These are phyloP conservation scores for Drosophila nannoptera DNA, from an alignment of 1,140 invertebrate genomes.

Conservation along the genomic window DNA sequence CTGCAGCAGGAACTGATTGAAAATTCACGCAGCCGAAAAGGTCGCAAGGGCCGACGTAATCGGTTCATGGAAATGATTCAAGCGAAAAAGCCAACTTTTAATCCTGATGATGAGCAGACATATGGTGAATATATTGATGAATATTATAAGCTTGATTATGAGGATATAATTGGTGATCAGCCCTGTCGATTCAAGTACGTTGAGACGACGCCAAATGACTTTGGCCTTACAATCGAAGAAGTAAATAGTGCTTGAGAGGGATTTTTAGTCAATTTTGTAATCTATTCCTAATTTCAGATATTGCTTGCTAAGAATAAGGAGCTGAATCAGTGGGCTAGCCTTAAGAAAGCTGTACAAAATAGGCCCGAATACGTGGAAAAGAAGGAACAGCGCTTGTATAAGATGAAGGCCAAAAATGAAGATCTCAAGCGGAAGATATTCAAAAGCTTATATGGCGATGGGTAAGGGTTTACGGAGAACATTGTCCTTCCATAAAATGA, in stretches of 20 bases:
- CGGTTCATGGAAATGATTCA: slow-evolving; percentile 86
- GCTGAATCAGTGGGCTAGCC: slow-evolving; percentile 95
- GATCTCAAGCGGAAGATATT: slow-evolving; percentile 90
- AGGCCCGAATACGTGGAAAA: slow-evolving; percentile 88
- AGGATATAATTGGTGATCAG: slow-evolving; percentile 94
- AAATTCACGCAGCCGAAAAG: slow-evolving; percentile 82
- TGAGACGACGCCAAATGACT: slow-evolving; percentile 92
- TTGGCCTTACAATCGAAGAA: slow-evolving; percentile 94
- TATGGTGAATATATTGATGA: slow-evolving; percentile 95
- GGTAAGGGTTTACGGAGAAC: slow-evolving; percentile 51
- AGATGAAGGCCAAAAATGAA: slow-evolving; percentile 86
- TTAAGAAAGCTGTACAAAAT: slow-evolving; percentile 93
- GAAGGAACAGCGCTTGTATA: slow-evolving; percentile 88
- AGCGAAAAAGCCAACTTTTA: slow-evolving; percentile 88
- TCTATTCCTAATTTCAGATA: slow-evolving; percentile 78
- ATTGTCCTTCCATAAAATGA: not conserved
- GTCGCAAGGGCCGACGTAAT: slow-evolving; percentile 82
- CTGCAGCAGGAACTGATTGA: slow-evolving; percentile 82
- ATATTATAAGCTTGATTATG: slow-evolving; percentile 96
- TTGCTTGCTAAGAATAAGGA: slow-evolving; percentile 94
- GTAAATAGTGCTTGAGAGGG: slow-evolving; percentile 79
- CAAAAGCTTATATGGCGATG: slow-evolving; percentile 87
- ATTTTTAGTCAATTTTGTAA: not conserved
- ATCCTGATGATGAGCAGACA: slow-evolving; percentile 87
- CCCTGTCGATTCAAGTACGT: slow-evolving; percentile 97